These are phyloP conservation scores for Artibeus lituratus DNA, from an alignment of 2,797 vertebrate species.

Conservation along the genomic window DNA sequence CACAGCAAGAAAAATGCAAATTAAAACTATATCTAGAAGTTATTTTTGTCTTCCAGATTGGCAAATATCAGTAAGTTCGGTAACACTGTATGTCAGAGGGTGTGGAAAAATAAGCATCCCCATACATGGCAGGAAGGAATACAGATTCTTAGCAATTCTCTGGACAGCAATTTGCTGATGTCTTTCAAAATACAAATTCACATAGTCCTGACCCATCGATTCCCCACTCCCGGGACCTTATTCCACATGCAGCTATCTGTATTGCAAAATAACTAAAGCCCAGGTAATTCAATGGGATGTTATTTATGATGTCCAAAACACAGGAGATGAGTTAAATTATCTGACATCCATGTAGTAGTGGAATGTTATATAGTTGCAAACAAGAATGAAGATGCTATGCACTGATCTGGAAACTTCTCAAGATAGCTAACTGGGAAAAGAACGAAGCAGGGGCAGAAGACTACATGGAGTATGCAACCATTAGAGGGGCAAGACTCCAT, in stretches of 20 bases:
- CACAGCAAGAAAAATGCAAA: background rate
- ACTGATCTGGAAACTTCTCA: background rate
- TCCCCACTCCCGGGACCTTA: background rate
- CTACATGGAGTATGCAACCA: accelerated
- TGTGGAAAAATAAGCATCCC: background rate
- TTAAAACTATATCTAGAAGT: background rate
- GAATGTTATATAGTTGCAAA: background rate
- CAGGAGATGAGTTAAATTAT: background rate
- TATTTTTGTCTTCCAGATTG: background rate
- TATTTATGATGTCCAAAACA: background rate
- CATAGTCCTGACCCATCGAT: background rate
- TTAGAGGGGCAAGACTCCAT: accelerated
- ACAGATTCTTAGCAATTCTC: background rate
- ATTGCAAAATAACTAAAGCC: background rate
- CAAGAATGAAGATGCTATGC: background rate
- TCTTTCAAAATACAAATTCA: background rate
- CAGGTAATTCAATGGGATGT: background rate
- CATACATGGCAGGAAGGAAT: background rate
- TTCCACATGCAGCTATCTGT: background rate
- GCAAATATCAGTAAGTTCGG: background rate
- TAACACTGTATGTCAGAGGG: background rate
- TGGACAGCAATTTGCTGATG: background rate
- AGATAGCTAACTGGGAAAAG: background rate
- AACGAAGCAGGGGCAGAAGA: background rate
- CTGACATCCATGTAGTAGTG: accelerated